Percentiles rank a stretch among this genome's conserved stretches.
Evolutionary conservation across 2,888 invertebrate species (phyloP).

Genomic region (Steinernema scapterisci): DNA sequence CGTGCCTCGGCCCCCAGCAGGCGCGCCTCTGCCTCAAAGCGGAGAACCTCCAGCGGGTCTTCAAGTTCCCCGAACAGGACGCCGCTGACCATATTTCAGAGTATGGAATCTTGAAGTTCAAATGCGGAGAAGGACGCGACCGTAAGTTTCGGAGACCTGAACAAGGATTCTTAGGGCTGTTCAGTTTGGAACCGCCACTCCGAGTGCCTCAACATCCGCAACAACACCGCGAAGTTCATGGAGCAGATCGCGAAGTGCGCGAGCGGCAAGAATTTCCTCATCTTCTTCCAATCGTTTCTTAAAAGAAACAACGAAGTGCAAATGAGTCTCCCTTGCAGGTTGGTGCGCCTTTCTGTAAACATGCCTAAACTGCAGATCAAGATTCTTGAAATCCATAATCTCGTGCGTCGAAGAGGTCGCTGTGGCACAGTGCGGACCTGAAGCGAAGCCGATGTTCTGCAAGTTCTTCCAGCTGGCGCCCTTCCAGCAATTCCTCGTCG

Average conservation of each 20-base stretch:
- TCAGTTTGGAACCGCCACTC: constrained; percentile 12
- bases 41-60: neutral
- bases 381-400: constrained; percentile 3
- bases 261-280: constrained; percentile 14
- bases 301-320: neutral
- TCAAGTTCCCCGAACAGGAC: neutral
- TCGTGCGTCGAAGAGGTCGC: constrained; percentile 18
- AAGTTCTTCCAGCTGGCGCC: constrained; percentile 25
- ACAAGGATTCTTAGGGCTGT: neutral
- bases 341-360: neutral
- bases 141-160: neutral
- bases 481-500: constrained; percentile 18
- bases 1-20: neutral
- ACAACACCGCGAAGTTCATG: constrained; percentile 2
- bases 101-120: constrained; percentile 21
- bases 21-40: neutral
- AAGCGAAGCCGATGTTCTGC: constrained; percentile 22
- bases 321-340: constrained; percentile 26
- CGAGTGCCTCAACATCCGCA: constrained; percentile 2
- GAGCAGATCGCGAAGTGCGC: constrained; percentile 23
- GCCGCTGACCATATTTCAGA: constrained; percentile 17
- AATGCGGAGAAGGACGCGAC: constrained; percentile 26
- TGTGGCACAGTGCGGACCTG: constrained; percentile 5
- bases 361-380: neutral
- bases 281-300: constrained; percentile 5